Conservation (phyloP, 2,113 vertebrate genomes). For the Malaclemys terrapin region DNA sequence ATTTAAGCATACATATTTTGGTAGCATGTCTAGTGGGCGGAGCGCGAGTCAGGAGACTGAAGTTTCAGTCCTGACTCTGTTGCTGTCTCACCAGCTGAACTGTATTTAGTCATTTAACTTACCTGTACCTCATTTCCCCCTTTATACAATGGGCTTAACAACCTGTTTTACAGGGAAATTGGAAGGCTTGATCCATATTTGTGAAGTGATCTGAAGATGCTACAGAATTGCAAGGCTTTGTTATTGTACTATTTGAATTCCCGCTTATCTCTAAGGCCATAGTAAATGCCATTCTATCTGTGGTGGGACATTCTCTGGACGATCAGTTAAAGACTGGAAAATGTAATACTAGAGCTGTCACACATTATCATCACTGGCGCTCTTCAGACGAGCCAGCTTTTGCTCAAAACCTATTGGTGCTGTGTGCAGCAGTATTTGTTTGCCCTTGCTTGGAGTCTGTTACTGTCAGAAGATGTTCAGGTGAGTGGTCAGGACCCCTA, state of each 20-base stretch:
- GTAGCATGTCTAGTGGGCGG: neutral
- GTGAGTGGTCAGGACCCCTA: neutral
- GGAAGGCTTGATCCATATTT: neutral
- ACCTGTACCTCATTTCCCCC: neutral
- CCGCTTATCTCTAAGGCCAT: neutral
- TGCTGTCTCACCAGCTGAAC: neutral
- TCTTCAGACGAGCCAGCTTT: neutral
- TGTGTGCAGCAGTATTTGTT: neutral
- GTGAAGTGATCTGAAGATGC: neutral
- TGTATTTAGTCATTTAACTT: neutral
- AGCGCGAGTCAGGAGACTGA: neutral
- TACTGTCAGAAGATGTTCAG: neutral
- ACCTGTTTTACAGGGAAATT: neutral
- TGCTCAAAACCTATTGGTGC: neutral
- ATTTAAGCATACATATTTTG: neutral
- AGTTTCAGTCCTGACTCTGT: neutral
- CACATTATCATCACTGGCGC: neutral
- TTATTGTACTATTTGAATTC: neutral
- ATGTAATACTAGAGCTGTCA: rapidly evolving
- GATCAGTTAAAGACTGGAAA: neutral
- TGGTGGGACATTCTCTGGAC: neutral
- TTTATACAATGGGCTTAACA: neutral
- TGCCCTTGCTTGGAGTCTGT: neutral
- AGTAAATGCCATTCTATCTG: neutral
- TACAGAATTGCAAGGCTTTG: neutral